These are phyloP conservation scores for Dicycla oo DNA, from an alignment of 2,888 invertebrate genomes.

Conservation along the genomic window DNA sequence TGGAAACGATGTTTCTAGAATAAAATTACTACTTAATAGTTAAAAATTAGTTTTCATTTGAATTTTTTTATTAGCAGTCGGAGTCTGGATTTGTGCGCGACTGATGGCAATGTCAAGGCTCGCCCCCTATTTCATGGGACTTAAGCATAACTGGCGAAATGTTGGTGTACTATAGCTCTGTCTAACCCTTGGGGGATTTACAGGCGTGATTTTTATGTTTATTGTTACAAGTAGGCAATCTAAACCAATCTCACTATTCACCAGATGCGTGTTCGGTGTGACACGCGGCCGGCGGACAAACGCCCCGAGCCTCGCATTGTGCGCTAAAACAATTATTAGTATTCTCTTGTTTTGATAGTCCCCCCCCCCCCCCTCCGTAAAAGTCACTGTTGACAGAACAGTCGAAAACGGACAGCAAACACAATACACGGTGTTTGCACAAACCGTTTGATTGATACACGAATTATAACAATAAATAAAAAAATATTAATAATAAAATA, in stretches of 20 bases:
- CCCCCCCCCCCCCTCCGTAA: neutral
- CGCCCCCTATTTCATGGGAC: too few relatives aligned
- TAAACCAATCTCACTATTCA: neutral
- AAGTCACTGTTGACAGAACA: slow-evolving; percentile 26
- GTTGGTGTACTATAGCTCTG: too few relatives aligned
- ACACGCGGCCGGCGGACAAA: neutral
- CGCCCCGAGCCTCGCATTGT: slow-evolving; percentile 44
- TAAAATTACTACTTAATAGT: too few relatives aligned
- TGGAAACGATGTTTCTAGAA: too few relatives aligned
- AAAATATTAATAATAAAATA: neutral
- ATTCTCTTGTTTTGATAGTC: slow-evolving; percentile 35
- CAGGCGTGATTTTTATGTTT: too few relatives aligned
- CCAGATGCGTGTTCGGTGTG: slow-evolving; percentile 28
- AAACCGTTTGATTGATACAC: slow-evolving; percentile 29
- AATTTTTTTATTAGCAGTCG: too few relatives aligned
- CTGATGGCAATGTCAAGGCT: too few relatives aligned
- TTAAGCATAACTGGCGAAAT: too few relatives aligned
- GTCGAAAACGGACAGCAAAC: slow-evolving; percentile 30
- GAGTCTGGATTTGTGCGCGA: too few relatives aligned
- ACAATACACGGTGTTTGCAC: slow-evolving; percentile 29
- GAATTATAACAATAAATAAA: slow-evolving; percentile 7
- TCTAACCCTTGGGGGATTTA: too few relatives aligned
- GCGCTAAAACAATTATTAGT: slow-evolving; percentile 53
- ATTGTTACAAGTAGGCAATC: neutral
- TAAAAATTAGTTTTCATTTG: too few relatives aligned